Evolutionary conservation across 2,888 invertebrate species (phyloP), one percentile per base, ranked within the genome.

Genomic region (Molorchus minor): DNA sequence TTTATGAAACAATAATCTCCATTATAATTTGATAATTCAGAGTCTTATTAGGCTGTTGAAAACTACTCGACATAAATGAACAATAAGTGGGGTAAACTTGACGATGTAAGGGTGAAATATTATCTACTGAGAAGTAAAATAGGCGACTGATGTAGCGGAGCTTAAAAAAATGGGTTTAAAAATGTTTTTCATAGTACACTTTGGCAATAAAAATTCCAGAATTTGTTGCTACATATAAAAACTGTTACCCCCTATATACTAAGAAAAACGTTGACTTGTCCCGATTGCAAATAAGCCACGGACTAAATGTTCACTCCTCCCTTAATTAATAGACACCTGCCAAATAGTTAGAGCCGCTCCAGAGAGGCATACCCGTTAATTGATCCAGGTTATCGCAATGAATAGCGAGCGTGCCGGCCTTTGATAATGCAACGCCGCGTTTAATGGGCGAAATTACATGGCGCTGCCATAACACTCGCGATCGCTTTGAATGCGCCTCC

Each of bases 371-470:
- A n/a, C n/a, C n/a, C n/a, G n/a, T n/a, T 41, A 20, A 41, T 20
- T 41, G 20, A 41, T 41, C 21, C 20, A 21, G 19, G 41, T 41
- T 41, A 41, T 20, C 16, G 13, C 35, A 38, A 20, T 38, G 49
- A 49, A 49, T 49, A 13, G 13, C 13, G 25, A 12, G 20, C 13
- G 16, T 10, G 12, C 35, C 20, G 36, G 49, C 51, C 40, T 40
- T 51, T 51, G 40, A 51, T 19, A 40, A 25, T n/a, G 5, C 51
- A 19, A 38, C 29, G 16, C 51, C 13, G 8, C 15, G 40, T 40
- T 33, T 53, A 56, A 56, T 56, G 46, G 56, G 33, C 25, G 56
- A 40, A 47, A 56, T 56, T 46, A 20, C 46, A 45, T 36, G n/a
- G 36, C 38, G 21, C 16, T 29, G 29, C 25, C 12, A n/a, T 12